Percentiles rank a stretch among this genome's conserved stretches.
These are phyloP conservation scores for Limnephilus auricula DNA, from an alignment of 2,888 invertebrate genomes.

Conservation along the genomic window DNA sequence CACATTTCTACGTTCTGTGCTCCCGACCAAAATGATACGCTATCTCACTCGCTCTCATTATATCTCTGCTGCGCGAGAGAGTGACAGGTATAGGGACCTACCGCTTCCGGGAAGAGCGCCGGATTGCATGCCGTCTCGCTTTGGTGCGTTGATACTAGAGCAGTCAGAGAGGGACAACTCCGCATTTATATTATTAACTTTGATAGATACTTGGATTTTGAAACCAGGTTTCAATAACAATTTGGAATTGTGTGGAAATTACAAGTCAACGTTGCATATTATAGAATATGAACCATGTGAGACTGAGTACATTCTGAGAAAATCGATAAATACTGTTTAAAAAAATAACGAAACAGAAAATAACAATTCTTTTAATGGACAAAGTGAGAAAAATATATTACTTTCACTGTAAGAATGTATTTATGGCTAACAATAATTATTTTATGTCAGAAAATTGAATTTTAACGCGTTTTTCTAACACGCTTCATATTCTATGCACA, in stretches of 20 bases:
- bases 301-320: no score
- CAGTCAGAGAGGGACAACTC: slow-evolving; percentile 40
- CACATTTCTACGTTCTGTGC: not conserved
- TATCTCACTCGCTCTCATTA: not conserved
- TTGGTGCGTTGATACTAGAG: not conserved
- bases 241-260: not conserved
- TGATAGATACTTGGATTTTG: slow-evolving; percentile 57
- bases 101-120: slow-evolving; percentile 5
- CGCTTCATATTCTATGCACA: no score
- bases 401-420: no score
- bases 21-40: not conserved
- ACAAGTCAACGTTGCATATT: no score
- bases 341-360: no score
- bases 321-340: no score
- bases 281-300: no score
- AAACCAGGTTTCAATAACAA: slow-evolving; percentile 52
- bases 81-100: not conserved
- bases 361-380: no score
- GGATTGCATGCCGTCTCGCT: not conserved
- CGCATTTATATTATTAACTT: slow-evolving; percentile 45
- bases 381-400: no score
- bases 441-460: no score
- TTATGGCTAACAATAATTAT: no score
- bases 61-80: slow-evolving; percentile 7
- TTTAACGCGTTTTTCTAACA: no score